Evolutionary conservation across 2,888 invertebrate genomes (phyloP).

Genomic region (Pachycephus smyrnensis): DNA sequence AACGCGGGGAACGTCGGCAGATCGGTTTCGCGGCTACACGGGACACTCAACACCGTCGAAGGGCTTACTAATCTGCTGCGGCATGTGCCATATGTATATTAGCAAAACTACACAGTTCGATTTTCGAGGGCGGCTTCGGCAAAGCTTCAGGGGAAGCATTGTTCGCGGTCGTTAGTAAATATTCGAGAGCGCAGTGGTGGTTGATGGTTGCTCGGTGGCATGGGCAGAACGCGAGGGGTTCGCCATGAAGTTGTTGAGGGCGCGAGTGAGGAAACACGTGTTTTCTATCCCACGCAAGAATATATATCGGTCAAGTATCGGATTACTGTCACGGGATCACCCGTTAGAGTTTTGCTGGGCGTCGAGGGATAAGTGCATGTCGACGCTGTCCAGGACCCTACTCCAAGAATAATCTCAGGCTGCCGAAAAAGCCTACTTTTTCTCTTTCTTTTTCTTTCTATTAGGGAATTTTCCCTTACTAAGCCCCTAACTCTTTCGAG

Average conservation of each 20-base stretch:
- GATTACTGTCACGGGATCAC: conserved; percentile 53
- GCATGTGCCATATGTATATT: background rate
- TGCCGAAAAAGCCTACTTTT: conserved; percentile 20
- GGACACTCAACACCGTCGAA: too few relatives aligned
- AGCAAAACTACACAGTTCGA: background rate
- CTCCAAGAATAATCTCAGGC: conserved; percentile 33
- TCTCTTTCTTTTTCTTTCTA: background rate
- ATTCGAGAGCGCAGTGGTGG: background rate
- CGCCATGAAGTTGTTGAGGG: background rate
- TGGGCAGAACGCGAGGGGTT: background rate
- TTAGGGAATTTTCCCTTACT: conserved; percentile 35
- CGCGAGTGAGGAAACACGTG: conserved; percentile 39
- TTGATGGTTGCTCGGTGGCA: background rate
- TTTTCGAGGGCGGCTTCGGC: too few relatives aligned
- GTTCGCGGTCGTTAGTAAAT: background rate
- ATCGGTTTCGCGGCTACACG: background rate
- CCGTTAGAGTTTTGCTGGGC: conserved; percentile 37
- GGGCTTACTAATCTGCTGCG: background rate
- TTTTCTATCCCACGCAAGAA: conserved; percentile 46
- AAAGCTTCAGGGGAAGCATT: background rate
- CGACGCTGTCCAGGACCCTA: conserved; percentile 40
- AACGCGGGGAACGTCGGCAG: background rate
- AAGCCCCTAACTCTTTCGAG: conserved; percentile 33
- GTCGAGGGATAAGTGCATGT: conserved; percentile 41
- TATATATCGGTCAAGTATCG: conserved; percentile 47